Evolutionary conservation across 2,797 vertebrate genomes (phyloP).

Genomic region (Leucoraja ocellata): DNA sequence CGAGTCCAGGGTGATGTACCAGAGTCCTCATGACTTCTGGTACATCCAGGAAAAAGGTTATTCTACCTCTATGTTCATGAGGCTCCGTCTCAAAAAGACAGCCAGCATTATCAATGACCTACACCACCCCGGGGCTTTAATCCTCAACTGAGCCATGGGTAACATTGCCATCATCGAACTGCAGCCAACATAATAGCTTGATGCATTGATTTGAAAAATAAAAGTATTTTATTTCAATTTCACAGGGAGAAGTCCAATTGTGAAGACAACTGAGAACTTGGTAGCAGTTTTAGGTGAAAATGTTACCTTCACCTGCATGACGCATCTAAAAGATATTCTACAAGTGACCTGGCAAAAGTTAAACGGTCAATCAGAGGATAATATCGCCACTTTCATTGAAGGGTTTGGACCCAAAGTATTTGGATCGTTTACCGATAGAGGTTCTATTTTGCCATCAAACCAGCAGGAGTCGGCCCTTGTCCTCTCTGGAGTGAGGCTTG

Average conservation of each 20-base stretch:
- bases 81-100: too few species aligned
- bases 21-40: background rate
- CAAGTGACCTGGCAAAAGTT: constrained; percentile 55
- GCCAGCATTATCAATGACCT: too few species aligned
- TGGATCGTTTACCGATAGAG: constrained; percentile 39
- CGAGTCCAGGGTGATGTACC: too few species aligned
- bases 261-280: background rate
- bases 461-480: constrained; percentile 45
- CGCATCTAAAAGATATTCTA: constrained; percentile 42
- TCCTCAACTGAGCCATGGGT: too few species aligned
- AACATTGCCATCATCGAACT: background rate
- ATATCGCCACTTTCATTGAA: constrained; percentile 47
- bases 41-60: too few species aligned
- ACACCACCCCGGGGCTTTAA: too few species aligned
- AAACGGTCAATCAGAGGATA: constrained; percentile 40
- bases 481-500: constrained; percentile 44
- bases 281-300: constrained; percentile 44
- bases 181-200: background rate
- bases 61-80: too few species aligned
- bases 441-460: background rate
- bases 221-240: background rate
- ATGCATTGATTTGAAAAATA: background rate
- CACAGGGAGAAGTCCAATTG: background rate
- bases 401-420: constrained; percentile 35
- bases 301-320: constrained; percentile 47